Percentiles rank a stretch among this genome's conserved stretches.
These are phyloP conservation scores for Liposcelis brunnea DNA, from an alignment of 2,888 invertebrate genomes.

Conservation along the genomic window DNA sequence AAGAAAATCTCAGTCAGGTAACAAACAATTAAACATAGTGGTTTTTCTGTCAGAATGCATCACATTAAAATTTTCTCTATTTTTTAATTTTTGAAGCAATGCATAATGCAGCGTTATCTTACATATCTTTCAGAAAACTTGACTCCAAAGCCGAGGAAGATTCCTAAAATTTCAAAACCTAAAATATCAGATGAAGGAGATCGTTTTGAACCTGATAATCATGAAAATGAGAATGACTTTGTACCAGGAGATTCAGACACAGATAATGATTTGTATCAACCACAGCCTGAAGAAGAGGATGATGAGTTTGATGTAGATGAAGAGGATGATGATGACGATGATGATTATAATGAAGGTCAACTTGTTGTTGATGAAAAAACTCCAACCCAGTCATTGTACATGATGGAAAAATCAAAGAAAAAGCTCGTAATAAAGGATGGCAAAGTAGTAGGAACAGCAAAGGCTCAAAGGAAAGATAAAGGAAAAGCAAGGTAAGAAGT, in stretches of 20 bases:
- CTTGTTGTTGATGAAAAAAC: conserved; percentile 27
- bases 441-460: conserved; percentile 49
- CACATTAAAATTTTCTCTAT: neutral
- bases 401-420: conserved; percentile 67
- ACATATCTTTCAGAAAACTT: no score
- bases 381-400: conserved; percentile 37
- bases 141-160: no score
- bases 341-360: conserved; percentile 20
- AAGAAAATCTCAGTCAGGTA: conserved; percentile 6
- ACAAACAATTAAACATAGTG: no score
- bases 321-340: conserved; percentile 25
- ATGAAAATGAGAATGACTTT: no score
- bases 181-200: no score
- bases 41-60: neutral
- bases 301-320: neutral
- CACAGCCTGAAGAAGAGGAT: neutral
- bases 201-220: no score
- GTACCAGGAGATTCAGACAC: conserved; percentile 2
- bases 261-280: neutral
- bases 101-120: no score
- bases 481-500: conserved; percentile 30
- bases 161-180: no score
- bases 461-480: conserved; percentile 62
- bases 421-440: conserved; percentile 48
- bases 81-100: no score